A percentile compares a stretch with the other conserved stretches of the same genome.
These are phyloP conservation scores for Zaprionus capensis DNA, from an alignment of 1,140 invertebrate species.

Conservation along the genomic window DNA sequence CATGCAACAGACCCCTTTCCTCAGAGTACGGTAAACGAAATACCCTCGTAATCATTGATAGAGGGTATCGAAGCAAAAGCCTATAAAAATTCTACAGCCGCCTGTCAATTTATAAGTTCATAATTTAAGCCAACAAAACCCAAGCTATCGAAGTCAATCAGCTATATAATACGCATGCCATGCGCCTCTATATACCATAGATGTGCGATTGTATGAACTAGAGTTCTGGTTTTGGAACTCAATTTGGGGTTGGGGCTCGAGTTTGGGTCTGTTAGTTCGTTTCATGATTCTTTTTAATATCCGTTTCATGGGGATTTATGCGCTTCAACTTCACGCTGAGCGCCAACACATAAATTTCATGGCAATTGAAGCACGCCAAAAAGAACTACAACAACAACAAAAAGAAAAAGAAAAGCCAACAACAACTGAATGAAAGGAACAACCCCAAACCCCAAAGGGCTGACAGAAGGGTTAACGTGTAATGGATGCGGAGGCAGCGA, in stretches of 20 bases:
- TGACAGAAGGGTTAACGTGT: slow-evolving; percentile 65
- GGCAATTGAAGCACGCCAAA: slow-evolving; percentile 66
- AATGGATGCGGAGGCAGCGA: slow-evolving; percentile 9
- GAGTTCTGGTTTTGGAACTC: not conserved
- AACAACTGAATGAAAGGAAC: not conserved
- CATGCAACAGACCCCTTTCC: too few species aligned
- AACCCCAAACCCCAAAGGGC: slow-evolving; percentile 1
- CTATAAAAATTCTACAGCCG: slow-evolving; percentile 32
- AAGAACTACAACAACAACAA: slow-evolving; percentile 39
- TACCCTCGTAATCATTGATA: not conserved
- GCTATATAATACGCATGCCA: slow-evolving; percentile 60
- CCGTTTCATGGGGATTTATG: slow-evolving; percentile 80
- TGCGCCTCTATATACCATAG: not conserved
- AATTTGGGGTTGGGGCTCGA: not conserved
- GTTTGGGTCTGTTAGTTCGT: slow-evolving; percentile 44
- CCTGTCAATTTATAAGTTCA: slow-evolving; percentile 78
- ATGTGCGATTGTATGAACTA: slow-evolving; percentile 37
- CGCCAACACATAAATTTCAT: slow-evolving; percentile 77
- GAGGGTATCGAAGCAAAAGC: not conserved
- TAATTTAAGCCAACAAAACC: slow-evolving; percentile 69
- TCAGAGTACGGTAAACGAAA: not conserved
- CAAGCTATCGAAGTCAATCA: slow-evolving; percentile 69
- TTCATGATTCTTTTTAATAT: slow-evolving; percentile 76
- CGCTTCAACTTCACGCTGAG: slow-evolving; percentile 79
- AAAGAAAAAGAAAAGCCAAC: slow-evolving; percentile 14